phyloP scores from a whole-genome alignment of 2,888 invertebrate genomes.

The Metallyticus violacea region DNA sequence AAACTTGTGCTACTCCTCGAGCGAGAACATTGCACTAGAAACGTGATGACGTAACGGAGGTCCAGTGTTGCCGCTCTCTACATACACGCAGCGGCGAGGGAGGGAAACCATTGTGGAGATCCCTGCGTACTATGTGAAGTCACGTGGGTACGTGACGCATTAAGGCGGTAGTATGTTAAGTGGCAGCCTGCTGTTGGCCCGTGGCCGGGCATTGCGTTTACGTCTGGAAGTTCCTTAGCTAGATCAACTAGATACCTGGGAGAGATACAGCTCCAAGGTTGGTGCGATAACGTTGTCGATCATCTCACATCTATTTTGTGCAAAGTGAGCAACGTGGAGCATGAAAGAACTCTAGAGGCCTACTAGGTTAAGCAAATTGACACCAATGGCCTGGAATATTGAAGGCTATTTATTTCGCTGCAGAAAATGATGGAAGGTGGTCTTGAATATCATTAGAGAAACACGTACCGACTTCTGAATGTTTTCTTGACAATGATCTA shows the following conservation, averaged over 20 bases:
- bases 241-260: background rate
- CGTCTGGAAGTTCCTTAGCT: background rate
- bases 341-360: background rate
- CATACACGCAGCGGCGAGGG: background rate
- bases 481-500: no score
- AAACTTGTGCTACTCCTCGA: no score
- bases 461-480: no score
- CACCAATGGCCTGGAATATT: no score
- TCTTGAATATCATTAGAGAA: no score
- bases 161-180: no score
- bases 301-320: background rate
- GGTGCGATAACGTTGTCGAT: no score
- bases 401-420: no score
- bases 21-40: conserved; percentile 12
- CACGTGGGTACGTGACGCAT: background rate
- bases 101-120: background rate
- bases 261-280: background rate
- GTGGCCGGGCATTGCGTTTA: no score
- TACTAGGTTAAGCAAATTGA: no score
- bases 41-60: conserved; percentile 5
- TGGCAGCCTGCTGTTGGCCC: background rate
- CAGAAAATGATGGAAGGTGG: no score
- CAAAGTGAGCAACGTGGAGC: background rate
- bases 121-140: background rate
- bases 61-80: background rate